These are phyloP conservation scores for Alouatta palliata DNA, from an alignment of 2,113 vertebrate species.

Conservation along the genomic window DNA sequence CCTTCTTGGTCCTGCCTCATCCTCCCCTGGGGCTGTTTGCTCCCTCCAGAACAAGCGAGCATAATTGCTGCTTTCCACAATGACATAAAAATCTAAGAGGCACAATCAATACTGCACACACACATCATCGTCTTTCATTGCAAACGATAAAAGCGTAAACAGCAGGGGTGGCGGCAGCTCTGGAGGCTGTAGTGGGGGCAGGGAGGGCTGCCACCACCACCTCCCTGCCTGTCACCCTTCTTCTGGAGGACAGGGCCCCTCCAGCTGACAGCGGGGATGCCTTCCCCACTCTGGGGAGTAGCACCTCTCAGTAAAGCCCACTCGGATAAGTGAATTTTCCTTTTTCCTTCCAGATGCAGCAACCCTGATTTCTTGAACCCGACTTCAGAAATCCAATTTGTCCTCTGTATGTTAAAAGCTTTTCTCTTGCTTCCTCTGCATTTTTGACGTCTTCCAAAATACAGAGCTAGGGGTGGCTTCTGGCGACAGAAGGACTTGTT, in stretches of 20 bases:
- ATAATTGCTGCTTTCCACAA: conserved; percentile 77
- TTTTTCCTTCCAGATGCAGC: background rate
- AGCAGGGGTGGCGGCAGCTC: conserved; percentile 54
- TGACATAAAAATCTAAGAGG: conserved; percentile 80
- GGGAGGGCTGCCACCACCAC: background rate
- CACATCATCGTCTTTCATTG: conserved; percentile 79
- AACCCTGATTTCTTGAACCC: background rate
- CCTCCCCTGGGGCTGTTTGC: conserved; percentile 58
- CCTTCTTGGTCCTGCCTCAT: background rate
- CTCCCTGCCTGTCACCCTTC: background rate
- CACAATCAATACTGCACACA: conserved; percentile 71
- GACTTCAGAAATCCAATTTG: conserved; percentile 16
- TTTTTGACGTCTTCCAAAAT: background rate
- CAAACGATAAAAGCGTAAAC: conserved; percentile 73
- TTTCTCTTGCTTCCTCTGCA: background rate
- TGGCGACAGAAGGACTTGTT: background rate
- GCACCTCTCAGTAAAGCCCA: background rate
- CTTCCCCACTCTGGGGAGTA: background rate
- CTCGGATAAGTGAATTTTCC: background rate
- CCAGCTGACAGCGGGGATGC: background rate
- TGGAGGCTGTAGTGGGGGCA: conserved; percentile 11
- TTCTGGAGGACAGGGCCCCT: background rate
- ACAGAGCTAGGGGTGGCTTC: background rate
- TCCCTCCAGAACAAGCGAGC: conserved; percentile 65
- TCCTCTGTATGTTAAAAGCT: conserved; percentile 12